Conservation (phyloP, 23 tunicate genomes). For the Corella eumyota region DNA sequence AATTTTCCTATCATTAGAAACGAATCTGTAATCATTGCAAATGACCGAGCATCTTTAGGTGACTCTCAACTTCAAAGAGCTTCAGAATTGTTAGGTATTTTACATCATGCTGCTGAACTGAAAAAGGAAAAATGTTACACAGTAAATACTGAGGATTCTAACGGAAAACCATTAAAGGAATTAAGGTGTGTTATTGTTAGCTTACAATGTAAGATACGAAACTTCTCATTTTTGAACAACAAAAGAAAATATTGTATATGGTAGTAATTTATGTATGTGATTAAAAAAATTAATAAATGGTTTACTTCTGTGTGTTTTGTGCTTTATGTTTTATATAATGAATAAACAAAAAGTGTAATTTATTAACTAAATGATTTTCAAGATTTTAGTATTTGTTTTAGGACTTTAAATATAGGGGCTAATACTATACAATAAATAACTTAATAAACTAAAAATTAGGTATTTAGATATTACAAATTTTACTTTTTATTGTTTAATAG, state of each 20-base stretch:
- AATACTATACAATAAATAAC: too few relatives aligned
- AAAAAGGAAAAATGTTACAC: conserved; percentile 88
- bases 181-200: conserved; percentile 20
- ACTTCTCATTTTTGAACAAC: too few relatives aligned
- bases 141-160: conserved; percentile 35
- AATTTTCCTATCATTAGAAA: conserved; percentile 30
- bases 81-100: conserved; percentile 38
- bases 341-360: too few relatives aligned
- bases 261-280: neutral
- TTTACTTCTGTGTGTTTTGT: too few relatives aligned
- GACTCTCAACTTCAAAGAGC: conserved; percentile 39
- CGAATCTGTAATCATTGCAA: conserved; percentile 23
- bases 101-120: conserved; percentile 67
- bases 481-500: too few relatives aligned
- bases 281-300: neutral
- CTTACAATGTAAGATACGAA: neutral
- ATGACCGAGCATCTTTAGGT: conserved; percentile 19
- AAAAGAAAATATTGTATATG: neutral
- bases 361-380: too few relatives aligned
- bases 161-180: conserved; percentile 78
- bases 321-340: too few relatives aligned
- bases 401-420: too few relatives aligned
- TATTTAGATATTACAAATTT: neutral
- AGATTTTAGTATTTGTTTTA: too few relatives aligned
- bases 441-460: neutral